Conservation (phyloP, 1,140 invertebrate genomes). For the Nylanderia fulva region DNA sequence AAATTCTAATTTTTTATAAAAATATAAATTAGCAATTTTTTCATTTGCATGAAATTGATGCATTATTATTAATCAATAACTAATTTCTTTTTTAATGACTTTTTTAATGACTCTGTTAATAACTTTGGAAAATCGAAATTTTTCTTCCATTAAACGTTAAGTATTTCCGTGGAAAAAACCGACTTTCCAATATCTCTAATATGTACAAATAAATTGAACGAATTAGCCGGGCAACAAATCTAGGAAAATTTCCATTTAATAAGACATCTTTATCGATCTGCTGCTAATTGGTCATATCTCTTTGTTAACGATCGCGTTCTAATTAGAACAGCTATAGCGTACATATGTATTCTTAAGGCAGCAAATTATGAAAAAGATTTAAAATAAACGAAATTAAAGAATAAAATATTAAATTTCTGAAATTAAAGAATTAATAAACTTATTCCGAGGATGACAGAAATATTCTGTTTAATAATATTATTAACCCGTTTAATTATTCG, state of each 20-base stretch:
- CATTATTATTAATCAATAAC: background rate
- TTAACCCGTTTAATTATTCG: background rate
- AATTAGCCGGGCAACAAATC: constrained; percentile 11
- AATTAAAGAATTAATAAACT: background rate
- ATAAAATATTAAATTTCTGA: no score
- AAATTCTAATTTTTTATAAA: background rate
- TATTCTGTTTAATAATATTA: background rate
- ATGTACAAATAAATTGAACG: background rate
- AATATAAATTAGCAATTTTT: background rate
- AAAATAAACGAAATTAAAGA: background rate
- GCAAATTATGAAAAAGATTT: background rate
- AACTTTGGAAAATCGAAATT: background rate
- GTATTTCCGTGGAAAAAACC: background rate
- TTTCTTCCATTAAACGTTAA: constrained; percentile 13
- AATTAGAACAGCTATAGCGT: background rate
- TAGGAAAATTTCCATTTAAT: constrained; percentile 8
- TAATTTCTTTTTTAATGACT: background rate
- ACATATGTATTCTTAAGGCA: background rate
- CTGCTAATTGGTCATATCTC: constrained; percentile 11
- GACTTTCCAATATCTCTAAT: background rate
- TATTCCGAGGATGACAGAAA: background rate
- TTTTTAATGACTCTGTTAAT: background rate
- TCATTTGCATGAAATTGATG: background rate
- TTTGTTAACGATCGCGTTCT: constrained; percentile 9
- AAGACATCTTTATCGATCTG: constrained; percentile 10